Evolutionary conservation across 2,113 vertebrate species (phyloP).

Genomic region (Odontophorus gujanensis): DNA sequence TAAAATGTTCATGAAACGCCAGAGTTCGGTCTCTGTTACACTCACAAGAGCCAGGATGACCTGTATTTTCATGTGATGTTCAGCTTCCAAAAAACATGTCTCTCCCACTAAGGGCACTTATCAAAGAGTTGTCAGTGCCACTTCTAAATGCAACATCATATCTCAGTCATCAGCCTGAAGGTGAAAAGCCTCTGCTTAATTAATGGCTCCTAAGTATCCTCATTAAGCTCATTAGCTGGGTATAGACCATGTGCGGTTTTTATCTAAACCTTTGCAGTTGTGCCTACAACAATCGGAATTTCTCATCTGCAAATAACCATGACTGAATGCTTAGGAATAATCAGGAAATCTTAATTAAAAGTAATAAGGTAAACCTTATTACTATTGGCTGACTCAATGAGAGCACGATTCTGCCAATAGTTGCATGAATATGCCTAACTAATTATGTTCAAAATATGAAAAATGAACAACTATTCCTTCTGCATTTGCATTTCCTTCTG

Average conservation of each 20-base stretch:
- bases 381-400: not conserved
- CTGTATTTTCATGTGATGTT: not conserved
- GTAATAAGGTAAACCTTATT: too few relatives aligned
- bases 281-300: not conserved
- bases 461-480: not conserved
- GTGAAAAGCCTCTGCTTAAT: constrained; percentile 43
- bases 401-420: not conserved
- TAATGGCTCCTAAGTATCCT: constrained; percentile 41
- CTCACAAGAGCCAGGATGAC: not conserved
- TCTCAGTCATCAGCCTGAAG: constrained; percentile 26
- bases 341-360: constrained; percentile 49
- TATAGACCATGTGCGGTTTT: not conserved
- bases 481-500: not conserved
- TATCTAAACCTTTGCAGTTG: constrained; percentile 1
- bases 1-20: not conserved
- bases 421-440: not conserved
- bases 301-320: not conserved
- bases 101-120: not conserved
- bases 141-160: not conserved
- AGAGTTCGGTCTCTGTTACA: not conserved
- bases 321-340: constrained; percentile 15
- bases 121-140: not conserved
- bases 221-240: not conserved
- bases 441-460: not conserved
- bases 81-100: not conserved